phyloP scores from a whole-genome alignment of 2,113 vertebrate genomes.

The Erinaceus europaeus region DNA sequence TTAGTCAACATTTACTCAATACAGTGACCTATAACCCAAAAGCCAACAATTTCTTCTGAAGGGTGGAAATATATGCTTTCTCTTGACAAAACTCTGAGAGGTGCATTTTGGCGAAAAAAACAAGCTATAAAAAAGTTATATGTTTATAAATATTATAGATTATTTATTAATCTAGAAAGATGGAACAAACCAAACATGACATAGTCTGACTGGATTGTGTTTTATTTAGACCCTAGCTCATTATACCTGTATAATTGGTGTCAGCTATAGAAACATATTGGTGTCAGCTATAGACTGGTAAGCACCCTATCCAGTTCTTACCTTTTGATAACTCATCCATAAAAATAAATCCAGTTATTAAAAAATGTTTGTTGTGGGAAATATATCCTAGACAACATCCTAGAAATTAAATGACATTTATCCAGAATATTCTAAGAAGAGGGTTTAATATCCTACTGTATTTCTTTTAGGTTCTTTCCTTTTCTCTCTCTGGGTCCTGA shows the following conservation, averaged over 20 bases:
- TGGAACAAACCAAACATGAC: fast-evolving
- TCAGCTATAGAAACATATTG: background rate
- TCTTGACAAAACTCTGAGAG: background rate
- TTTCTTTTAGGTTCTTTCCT: too few species aligned
- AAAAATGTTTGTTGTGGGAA: background rate
- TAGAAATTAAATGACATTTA: background rate
- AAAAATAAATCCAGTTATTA: background rate
- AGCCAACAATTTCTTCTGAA: constrained; percentile 6
- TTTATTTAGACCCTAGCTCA: too few species aligned
- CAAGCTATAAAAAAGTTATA: background rate
- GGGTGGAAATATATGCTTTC: background rate
- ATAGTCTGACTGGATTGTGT: background rate
- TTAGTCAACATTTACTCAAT: too few species aligned
- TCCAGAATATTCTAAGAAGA: background rate
- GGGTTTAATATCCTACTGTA: background rate
- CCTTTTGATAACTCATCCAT: background rate
- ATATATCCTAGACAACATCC: background rate
- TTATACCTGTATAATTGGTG: background rate
- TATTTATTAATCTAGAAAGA: background rate
- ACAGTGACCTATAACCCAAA: too few species aligned
- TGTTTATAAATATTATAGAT: background rate
- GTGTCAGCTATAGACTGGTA: background rate
- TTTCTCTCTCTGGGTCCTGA: too few species aligned
- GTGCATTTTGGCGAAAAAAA: background rate
- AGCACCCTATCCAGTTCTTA: too few species aligned